Base-by-base conservation (phyloP, 2,113 vertebrate species). In the Alouatta palliata region DNA sequence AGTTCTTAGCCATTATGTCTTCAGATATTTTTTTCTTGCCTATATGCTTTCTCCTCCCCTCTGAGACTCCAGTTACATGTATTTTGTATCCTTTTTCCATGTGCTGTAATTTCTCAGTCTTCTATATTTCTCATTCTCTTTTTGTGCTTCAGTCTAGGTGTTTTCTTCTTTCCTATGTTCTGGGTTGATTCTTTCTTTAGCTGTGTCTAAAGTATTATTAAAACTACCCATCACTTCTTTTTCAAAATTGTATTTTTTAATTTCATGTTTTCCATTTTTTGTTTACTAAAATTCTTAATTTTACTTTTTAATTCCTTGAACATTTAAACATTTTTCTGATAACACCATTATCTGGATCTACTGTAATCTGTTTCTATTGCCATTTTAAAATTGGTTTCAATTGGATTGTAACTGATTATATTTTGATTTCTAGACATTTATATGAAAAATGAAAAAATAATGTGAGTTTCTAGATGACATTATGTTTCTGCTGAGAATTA, bases 381-480 rank as follows among this genome's bases (percentile, higher is more conserved):
- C 40, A 76, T 91, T 90, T 70, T 70, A 7, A 85, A 91, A 45
- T 80, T 56, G 49, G n/a, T 80, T 95, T 91, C 52, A 82, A 25
- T 79, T 9, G 73, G 32, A 30, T 91, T 76, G 84, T 85, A 19
- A 61, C n/a, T 91, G 61, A 2, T 47, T 66, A 11, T 58, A 79
- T 54, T 75, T 84, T 79, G 54, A 30, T 76, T 93, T 75, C 73
- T 43, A 73, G 61, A 45, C 9, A 66, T 79, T 87, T 64, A 14
- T 93, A 52, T 94, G 71, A 91, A 95, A 80, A 47, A 40, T 86
- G 25, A 52, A 43, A 87, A 35, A n/a, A 49, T 95, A 52, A 77
- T 82, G 82, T 77, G 23, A 83, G 77, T 58, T 95, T 94, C 49
- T 87, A 66, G 21, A 75, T 68, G 52, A 81, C 83, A 23, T 45